Percentiles rank a stretch among this genome's conserved stretches.
Conservation (phyloP, 2,888 invertebrate species). For the Cerastis leucographa region DNA sequence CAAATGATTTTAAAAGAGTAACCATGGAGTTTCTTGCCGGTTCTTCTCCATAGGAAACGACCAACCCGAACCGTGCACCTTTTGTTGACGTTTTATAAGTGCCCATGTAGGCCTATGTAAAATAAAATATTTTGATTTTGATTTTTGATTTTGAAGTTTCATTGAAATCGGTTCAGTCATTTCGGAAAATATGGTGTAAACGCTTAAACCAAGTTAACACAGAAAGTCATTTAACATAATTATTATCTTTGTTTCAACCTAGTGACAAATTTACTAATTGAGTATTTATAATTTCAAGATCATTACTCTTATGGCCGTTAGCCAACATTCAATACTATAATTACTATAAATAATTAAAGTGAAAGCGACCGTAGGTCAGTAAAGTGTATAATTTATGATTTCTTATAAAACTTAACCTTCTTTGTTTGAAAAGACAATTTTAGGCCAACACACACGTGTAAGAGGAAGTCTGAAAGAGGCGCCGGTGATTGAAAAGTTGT, state of each 20-base stretch:
- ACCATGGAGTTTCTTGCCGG: too few species aligned
- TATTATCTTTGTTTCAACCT: not conserved
- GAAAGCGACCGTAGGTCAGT: conserved; percentile 43
- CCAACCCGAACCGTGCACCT: too few species aligned
- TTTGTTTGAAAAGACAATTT: not conserved
- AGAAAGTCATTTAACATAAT: not conserved
- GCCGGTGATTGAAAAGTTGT: too few species aligned
- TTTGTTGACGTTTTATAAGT: too few species aligned
- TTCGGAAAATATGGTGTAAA: too few species aligned
- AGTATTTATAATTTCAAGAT: conserved; percentile 37
- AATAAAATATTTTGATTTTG: too few species aligned
- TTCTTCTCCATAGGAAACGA: too few species aligned
- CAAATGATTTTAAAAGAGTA: too few species aligned
- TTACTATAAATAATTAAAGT: conserved; percentile 38
- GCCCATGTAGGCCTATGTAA: too few species aligned
- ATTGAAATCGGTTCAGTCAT: too few species aligned
- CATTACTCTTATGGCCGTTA: conserved; percentile 36
- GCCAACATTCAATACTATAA: conserved; percentile 42
- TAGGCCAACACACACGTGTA: not conserved
- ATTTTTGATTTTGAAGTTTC: too few species aligned
- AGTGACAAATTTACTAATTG: conserved; percentile 14
- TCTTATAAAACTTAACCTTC: not conserved
- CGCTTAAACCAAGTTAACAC: not conserved
- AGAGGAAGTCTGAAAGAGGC: too few species aligned
- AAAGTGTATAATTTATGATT: conserved; percentile 20